Percentiles rank a stretch among this genome's conserved stretches.
These are phyloP conservation scores for Megaptera novaeangliae DNA, from an alignment of 2,113 vertebrate species.

Conservation along the genomic window DNA sequence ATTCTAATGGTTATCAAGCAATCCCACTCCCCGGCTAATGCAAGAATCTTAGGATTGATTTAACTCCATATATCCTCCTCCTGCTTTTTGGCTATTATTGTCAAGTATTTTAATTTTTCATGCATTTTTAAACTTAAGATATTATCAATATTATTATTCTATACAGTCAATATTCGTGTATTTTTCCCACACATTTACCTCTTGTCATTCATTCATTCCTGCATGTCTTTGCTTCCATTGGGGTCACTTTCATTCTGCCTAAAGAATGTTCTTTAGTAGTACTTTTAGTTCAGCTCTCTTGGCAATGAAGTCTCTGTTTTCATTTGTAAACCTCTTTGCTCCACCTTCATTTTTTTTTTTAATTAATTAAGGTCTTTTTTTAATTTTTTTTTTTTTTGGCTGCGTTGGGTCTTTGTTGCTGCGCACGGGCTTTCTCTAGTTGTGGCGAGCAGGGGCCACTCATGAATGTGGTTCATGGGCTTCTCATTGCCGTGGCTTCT, in stretches of 20 bases:
- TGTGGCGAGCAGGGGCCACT: too few relatives aligned
- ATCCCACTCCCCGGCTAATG: background rate
- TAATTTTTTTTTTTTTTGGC: background rate
- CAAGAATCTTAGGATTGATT: background rate
- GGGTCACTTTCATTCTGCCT: background rate
- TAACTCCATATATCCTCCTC: background rate
- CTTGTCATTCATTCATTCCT: background rate
- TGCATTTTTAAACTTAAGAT: background rate
- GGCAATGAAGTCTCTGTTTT: background rate
- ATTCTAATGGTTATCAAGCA: background rate
- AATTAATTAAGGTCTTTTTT: too few relatives aligned
- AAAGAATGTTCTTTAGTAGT: background rate
- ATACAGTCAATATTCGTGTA: background rate
- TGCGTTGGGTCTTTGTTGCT: too few relatives aligned
- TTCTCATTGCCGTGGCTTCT: too few relatives aligned
- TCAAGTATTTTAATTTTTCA: background rate
- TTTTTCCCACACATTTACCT: background rate
- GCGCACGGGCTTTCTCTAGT: too few relatives aligned
- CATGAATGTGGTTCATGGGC: too few relatives aligned
- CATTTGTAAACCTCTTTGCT: background rate
- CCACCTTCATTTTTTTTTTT: background rate
- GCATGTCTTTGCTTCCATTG: background rate
- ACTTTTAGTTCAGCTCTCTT: background rate
- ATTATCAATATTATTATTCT: background rate
- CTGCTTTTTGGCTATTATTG: background rate